phyloP scores from a whole-genome alignment of 2,113 vertebrate genomes.

The Dasyprocta punctata region DNA sequence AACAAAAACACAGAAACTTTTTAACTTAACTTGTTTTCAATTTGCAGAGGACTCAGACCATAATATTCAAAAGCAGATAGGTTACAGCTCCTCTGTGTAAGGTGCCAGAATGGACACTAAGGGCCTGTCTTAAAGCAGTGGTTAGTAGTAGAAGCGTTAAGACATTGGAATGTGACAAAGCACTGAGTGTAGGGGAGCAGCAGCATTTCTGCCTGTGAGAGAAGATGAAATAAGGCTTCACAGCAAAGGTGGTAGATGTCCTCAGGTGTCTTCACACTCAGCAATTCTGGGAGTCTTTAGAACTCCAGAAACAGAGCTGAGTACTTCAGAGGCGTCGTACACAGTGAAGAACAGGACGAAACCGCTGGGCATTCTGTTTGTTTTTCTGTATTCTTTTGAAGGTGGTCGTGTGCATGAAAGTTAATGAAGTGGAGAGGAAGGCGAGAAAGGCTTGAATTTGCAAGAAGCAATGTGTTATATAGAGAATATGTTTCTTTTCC shows the following conservation, averaged over 20 bases:
- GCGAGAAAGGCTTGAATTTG: background rate
- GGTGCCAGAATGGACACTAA: background rate
- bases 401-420: background rate
- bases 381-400: slow-evolving; percentile 18
- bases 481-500: background rate
- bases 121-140: background rate
- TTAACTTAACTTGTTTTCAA: background rate
- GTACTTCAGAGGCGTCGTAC: background rate
- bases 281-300: background rate
- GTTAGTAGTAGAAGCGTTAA: background rate
- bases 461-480: background rate
- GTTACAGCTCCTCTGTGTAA: background rate
- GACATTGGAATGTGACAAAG: background rate
- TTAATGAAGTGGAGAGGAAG: slow-evolving; percentile 4
- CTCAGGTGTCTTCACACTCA: background rate
- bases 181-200: background rate
- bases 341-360: background rate
- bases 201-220: background rate
- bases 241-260: background rate
- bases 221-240: slow-evolving; percentile 45
- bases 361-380: background rate
- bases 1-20: background rate
- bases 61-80: background rate
- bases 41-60: background rate
- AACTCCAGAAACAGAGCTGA: slow-evolving; percentile 14